Evolutionary conservation across 23 tunicate species (phyloP), one percentile per base, ranked within the genome.

Genomic region (Corella eumyota): DNA sequence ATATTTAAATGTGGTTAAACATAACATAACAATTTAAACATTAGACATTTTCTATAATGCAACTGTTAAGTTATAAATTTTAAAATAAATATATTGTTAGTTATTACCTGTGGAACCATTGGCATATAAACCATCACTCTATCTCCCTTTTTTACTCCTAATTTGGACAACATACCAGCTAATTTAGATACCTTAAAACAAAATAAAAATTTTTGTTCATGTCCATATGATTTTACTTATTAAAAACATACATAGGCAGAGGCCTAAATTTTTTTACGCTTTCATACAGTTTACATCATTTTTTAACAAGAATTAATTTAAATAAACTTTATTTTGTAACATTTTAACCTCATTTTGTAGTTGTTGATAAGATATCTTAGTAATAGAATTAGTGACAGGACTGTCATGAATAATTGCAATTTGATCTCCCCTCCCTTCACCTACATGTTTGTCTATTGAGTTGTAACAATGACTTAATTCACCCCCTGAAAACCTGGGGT

Each of bases 111-210:
- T 1, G 96, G 96, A 37, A 88, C 75, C 96, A 88, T 88, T 20
- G 96, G 96, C 96, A 88, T 88, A 48, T 88, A 88, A 17, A 88
- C 62, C 68, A 88, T 67, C 15, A 88, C 90, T 54, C 96, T 52
- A 44, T 88, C 96, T 53, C 96, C 96, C 36, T 78, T 88, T 35
- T 37, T 68, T 0, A 88, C 88, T 15, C 88, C 88, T 26, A 68
- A 21, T 17, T 88, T 72, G 0, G 96, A 75, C 34, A 88, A 31
- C 44, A 55, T 52, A 44, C 96, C 96, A 55, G 96, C 96, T 24
- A 88, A 62, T 29, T 49, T 24, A 26, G 96, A 88, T 30, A 88
- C 96, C 96, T 88, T 62, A 60, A 9, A 24, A 27, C 25, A 7
- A 27, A 6, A 13, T 60, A 7, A 60, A 60, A 26, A 60, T 13